Evolutionary conservation across 2,888 invertebrate species (phyloP), one percentile per base, ranked within the genome.

Genomic region (Plebejus anna): DNA sequence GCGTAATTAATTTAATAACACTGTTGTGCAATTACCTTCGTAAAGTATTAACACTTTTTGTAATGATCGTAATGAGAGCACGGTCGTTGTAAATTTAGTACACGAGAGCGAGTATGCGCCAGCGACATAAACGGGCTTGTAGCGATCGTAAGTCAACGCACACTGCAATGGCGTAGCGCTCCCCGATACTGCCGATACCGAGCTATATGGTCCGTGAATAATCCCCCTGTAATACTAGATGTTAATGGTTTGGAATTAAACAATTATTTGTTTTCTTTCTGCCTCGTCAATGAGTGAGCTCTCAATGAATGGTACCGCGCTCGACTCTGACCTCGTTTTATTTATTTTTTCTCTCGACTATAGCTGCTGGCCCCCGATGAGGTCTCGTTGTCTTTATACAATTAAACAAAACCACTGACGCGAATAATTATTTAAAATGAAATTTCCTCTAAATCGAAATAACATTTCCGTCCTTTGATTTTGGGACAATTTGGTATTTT

Each of bases 201-300:
- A 87, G 89, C 85, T 91, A 91, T 91, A 93, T 94, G 91, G 89
- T 82, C 89, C 92, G 92, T 92, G 88, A 93, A 89, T 93, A 94
- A 92, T 92, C 90, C 89, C 83, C 85, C 89, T 89, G 87, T 92
- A 92, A 92, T 92, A 92, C 90, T 89, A 88, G 85, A 89, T 84
- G 89, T 91, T 72, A 92, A 93, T 94, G 92, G 91, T 83, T 89
- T 87, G 92, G 92, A 93, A 92, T 91, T 92, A 90, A 92, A 91
- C 91, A 92, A 94, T 92, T 92, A 92, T 90, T 91, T 91, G 89
- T 90, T 91, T 92, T 92, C 89, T 90, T 91, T 92, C 88, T 89
- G 89, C 90, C 86, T 89, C 89, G 89, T 87, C 90, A 89, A 88
- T 89, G 88, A 88, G 87, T 85, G 83, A 90, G 85, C 78, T 80